phyloP scores from a whole-genome alignment of 2,797 vertebrate genomes.

The Sebastes hubbsi region DNA sequence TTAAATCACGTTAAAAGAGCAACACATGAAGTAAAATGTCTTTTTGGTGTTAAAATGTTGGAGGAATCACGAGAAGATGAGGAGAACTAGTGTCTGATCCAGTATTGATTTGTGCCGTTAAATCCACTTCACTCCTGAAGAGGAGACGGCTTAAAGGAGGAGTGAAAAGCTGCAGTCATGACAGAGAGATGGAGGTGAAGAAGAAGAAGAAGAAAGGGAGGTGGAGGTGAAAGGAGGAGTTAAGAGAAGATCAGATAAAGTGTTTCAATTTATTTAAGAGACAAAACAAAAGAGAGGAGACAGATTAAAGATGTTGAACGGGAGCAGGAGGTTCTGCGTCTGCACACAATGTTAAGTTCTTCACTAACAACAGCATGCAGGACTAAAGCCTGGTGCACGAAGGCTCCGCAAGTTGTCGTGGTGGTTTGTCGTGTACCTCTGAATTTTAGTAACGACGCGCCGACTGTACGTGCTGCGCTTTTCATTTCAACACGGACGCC shows the following conservation, averaged over 20 bases:
- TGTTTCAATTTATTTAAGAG: not conserved
- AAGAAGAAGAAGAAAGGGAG: not conserved
- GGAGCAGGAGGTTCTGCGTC: not conserved
- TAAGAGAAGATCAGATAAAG: not conserved
- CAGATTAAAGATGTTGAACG: not conserved
- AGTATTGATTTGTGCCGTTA: conserved; percentile 19
- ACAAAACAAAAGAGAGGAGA: not conserved
- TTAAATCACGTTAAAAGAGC: not conserved
- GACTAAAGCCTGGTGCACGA: too few relatives aligned
- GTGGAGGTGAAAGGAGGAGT: not conserved
- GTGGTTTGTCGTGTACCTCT: too few relatives aligned
- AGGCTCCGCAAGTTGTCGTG: too few relatives aligned
- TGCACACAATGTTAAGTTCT: not conserved
- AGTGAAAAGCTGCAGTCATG: conserved; percentile 1
- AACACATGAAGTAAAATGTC: accelerated
- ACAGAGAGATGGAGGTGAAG: conserved; percentile 9
- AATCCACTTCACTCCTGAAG: conserved; percentile 23
- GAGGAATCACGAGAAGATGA: not conserved
- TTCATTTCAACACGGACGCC: too few relatives aligned
- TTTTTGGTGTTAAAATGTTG: not conserved
- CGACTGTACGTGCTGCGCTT: too few relatives aligned
- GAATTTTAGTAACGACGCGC: too few relatives aligned
- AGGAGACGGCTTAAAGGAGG: conserved; percentile 23
- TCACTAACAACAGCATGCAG: accelerated
- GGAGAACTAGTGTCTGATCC: conserved; percentile 7